Percentiles rank a stretch among this genome's conserved stretches.
phyloP scores from a whole-genome alignment of 2,797 vertebrate species.

The Sebastes glaucus region DNA sequence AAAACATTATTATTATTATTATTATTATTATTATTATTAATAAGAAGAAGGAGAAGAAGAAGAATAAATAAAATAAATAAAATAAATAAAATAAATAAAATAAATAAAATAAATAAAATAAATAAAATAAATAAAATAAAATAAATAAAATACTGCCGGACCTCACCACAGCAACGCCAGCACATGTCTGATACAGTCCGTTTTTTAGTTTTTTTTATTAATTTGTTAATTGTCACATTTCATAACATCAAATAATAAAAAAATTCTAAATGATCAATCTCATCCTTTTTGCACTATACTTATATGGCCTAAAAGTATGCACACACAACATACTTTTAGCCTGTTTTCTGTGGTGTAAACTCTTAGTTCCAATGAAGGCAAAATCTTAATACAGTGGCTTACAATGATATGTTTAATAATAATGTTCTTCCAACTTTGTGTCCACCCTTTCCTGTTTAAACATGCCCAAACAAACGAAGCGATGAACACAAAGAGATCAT shows the following conservation, averaged over 20 bases:
- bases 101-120: too few species aligned
- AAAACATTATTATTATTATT: too few species aligned
- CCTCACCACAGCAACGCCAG: too few species aligned
- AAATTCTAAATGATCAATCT: background rate
- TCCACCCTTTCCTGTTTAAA: background rate
- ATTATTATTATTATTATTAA: background rate
- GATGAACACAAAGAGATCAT: background rate
- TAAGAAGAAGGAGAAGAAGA: background rate
- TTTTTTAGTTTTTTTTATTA: background rate
- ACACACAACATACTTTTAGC: background rate
- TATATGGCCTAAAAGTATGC: background rate
- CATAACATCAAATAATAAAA: background rate
- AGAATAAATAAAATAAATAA: too few species aligned
- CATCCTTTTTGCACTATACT: background rate
- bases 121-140: too few species aligned
- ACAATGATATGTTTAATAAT: background rate
- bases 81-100: too few species aligned
- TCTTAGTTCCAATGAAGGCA: background rate
- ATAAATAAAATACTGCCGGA: too few species aligned
- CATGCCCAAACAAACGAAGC: background rate
- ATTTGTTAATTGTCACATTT: background rate
- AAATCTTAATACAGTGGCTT: background rate
- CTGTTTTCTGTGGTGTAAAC: too few species aligned
- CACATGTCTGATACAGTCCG: background rate
- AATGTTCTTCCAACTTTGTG: background rate